A percentile compares a stretch with the other conserved stretches of the same genome.
These are phyloP conservation scores for Dynastes grantii DNA, from an alignment of 2,888 invertebrate genomes.

Conservation along the genomic window DNA sequence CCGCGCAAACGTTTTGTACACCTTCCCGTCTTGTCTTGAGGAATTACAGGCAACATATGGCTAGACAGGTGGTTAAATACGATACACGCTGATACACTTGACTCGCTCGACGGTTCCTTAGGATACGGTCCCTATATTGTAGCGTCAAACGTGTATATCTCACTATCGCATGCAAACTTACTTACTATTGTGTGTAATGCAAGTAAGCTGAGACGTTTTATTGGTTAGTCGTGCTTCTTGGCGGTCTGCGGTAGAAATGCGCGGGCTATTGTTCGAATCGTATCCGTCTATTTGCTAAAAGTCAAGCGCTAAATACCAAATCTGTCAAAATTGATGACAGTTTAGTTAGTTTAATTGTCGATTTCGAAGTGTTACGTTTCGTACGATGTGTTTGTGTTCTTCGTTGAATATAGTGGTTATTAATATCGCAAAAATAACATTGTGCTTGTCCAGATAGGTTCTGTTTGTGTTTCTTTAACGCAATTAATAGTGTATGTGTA, in stretches of 20 bases:
- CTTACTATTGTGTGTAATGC: background rate
- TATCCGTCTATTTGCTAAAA: background rate
- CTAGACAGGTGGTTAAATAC: conserved; percentile 44
- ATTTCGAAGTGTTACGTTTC: conserved; percentile 23
- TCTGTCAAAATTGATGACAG: background rate
- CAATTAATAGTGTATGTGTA: background rate
- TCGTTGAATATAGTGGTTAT: background rate
- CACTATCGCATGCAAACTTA: background rate
- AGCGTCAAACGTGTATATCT: background rate
- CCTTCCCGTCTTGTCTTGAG: background rate
- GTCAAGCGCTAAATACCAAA: conserved; percentile 8
- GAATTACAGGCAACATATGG: conserved; percentile 25
- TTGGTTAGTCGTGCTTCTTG: background rate
- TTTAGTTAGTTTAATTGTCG: conserved; percentile 26
- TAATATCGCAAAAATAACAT: background rate
- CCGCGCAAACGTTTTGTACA: background rate
- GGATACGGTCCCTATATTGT: background rate
- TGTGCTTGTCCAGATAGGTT: conserved; percentile 1
- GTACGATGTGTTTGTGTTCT: conserved; percentile 12
- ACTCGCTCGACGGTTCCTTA: conserved; percentile 16
- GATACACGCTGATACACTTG: conserved; percentile 29
- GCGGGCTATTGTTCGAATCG: background rate
- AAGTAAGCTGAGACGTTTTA: background rate
- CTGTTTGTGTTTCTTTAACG: background rate
- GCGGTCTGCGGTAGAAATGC: background rate